Conservation (phyloP, 2,797 vertebrate species). For the Acanthurus tractus region DNA sequence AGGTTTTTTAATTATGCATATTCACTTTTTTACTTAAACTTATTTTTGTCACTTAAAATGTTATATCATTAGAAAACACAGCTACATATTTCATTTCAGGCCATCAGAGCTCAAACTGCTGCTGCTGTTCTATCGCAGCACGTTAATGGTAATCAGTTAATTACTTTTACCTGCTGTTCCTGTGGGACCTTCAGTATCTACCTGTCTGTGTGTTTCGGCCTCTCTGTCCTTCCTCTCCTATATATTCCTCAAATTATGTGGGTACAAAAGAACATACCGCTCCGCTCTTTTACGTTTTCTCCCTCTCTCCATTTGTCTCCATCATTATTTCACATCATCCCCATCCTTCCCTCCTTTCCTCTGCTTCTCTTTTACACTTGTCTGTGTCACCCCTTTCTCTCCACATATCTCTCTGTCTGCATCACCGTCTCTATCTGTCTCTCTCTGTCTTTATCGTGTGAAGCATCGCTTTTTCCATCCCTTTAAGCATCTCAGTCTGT, state of each 20-base stretch:
- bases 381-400: conserved; percentile 44
- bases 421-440: conserved; percentile 62
- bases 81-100: not conserved
- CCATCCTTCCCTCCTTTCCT: conserved; percentile 20
- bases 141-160: conserved; percentile 20
- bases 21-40: not conserved
- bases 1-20: not conserved
- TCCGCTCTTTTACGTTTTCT: conserved; percentile 1
- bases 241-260: conserved; percentile 12
- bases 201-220: not conserved
- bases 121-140: conserved; percentile 5
- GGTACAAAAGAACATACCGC: conserved; percentile 14
- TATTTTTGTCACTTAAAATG: not conserved
- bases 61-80: not conserved
- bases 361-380: conserved; percentile 37
- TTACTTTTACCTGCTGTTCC: conserved; percentile 17
- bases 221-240: not conserved
- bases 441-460: conserved; percentile 68
- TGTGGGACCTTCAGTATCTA: not conserved
- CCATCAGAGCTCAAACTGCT: not conserved
- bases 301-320: conserved; percentile 31
- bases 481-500: conserved; percentile 65
- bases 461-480: conserved; percentile 67
- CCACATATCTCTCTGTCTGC: conserved; percentile 64
- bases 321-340: conserved; percentile 27